Base-by-base conservation (phyloP, 2,113 vertebrate species). In the Myotis davidii region DNA sequence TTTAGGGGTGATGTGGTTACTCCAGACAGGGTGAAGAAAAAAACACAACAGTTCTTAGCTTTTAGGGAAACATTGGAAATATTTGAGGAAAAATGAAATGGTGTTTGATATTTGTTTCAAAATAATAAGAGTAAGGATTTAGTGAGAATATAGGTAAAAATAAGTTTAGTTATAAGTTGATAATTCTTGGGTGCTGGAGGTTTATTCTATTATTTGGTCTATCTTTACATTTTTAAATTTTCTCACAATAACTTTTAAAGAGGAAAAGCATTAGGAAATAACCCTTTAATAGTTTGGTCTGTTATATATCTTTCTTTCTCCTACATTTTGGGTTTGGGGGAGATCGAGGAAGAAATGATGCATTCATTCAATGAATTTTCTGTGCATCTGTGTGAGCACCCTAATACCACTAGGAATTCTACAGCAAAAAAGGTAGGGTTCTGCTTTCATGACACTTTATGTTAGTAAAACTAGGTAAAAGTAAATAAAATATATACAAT, bases 301-400 rank as follows among this genome's bases (percentile, higher is more conserved):
- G 4, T 54, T 10, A 42, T 72, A 11, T 65, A 34, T 4, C 25
- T 85, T 91, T 34, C 3, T 67, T 72, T 91, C 20, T 61, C 4
- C n/a, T 42, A 37, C 56, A 50, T 85, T 37, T 85, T 14, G 12
- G 2, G 0, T 39, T 48, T 89, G 17, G 20, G 6, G 6, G 8
- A 87, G 37, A 70, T 18, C 77, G 21, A 93, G 39, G 11, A 95
- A 82, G 32, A 92, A 87, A 61, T 73, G 45, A 85, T 90, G 91
- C 17, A 61, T 32, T 48, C 42, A 42, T 72, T 94, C 11, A 23
- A 81, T 23, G 89, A 37, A 52, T 85, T 70, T 18, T 72, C 42
- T 85, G 12, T 54, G 11, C n/a, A 56, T 59, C 5, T 73, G 10
- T n/a, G 10, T 81, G 21, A 6, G 12, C 6, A 69, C 50, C 13